Evolutionary conservation across 2,113 vertebrate genomes (phyloP).

Genomic region (Ellobius talpinus): DNA sequence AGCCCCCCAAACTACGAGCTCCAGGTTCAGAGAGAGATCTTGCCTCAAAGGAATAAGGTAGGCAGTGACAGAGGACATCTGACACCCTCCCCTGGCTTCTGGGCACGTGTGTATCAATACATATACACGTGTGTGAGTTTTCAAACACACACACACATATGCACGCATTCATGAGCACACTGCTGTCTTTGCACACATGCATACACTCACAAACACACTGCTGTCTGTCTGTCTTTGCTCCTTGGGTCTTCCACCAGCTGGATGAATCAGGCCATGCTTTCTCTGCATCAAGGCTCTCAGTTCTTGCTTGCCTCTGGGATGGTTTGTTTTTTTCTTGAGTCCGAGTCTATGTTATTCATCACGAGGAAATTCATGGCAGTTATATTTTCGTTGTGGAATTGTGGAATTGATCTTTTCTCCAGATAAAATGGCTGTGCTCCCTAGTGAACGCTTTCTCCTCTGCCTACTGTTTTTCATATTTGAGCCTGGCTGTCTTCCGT

Average conservation of each 20-base stretch:
- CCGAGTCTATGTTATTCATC: slow-evolving; percentile 60
- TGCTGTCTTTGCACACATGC: not conserved
- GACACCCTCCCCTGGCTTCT: not conserved
- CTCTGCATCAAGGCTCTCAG: slow-evolving; percentile 17
- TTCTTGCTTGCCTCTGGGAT: slow-evolving; percentile 36
- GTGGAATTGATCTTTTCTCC: slow-evolving; percentile 70
- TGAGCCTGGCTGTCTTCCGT: slow-evolving; percentile 18
- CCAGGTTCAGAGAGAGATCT: not conserved
- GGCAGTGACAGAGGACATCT: not conserved
- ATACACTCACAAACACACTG: not conserved
- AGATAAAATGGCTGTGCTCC: slow-evolving; percentile 66
- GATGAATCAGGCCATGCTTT: not conserved
- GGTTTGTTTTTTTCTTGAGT: slow-evolving; percentile 59
- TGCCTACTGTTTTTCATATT: slow-evolving; percentile 45
- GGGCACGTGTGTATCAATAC: not conserved
- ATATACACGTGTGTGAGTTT: not conserved
- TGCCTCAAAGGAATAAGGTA: not conserved
- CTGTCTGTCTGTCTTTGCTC: slow-evolving; percentile 31
- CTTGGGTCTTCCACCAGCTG: not conserved
- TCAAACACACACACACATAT: fast-evolving
- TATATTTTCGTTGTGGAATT: slow-evolving; percentile 72
- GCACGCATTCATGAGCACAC: not conserved
- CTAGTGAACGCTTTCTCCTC: slow-evolving; percentile 61
- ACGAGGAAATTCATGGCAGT: slow-evolving; percentile 58
- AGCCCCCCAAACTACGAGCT: not conserved